Conservation (phyloP, 2,113 vertebrate genomes). For the Sterna hirundo region DNA sequence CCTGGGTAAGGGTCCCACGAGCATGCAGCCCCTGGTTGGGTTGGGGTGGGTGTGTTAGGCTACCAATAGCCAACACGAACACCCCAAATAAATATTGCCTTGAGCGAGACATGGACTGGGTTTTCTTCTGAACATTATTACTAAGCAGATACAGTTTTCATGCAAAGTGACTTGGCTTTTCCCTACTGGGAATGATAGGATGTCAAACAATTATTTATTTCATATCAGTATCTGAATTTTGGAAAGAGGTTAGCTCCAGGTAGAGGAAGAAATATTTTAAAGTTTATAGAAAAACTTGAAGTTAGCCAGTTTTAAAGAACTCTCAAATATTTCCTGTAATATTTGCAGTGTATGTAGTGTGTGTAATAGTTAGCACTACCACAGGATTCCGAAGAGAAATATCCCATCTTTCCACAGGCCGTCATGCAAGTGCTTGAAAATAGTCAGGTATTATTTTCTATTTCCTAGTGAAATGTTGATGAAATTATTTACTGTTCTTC, state of each 20-base stretch:
- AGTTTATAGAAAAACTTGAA: not conserved
- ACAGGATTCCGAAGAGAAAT: not conserved
- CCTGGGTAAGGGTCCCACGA: not conserved
- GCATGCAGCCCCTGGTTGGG: not conserved
- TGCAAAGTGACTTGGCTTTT: not conserved
- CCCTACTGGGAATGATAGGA: not conserved
- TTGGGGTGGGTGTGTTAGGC: not conserved
- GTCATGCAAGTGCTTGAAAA: not conserved
- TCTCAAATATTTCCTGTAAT: not conserved
- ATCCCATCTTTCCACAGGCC: not conserved
- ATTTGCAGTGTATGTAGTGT: not conserved
- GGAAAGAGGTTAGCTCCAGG: not conserved
- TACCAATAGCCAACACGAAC: not conserved
- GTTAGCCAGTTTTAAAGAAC: not conserved
- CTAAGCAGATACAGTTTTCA: not conserved
- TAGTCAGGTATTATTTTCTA: not conserved
- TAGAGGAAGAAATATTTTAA: not conserved
- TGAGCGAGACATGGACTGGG: not conserved
- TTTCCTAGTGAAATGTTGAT: not conserved
- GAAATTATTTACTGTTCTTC: not conserved
- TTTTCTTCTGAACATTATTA: not conserved
- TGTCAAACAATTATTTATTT: not conserved
- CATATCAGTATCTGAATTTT: not conserved
- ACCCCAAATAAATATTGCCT: not conserved
- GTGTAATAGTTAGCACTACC: not conserved